Evolutionary conservation across 2,888 invertebrate genomes (phyloP).

Genomic region (Apamea monoglypha): DNA sequence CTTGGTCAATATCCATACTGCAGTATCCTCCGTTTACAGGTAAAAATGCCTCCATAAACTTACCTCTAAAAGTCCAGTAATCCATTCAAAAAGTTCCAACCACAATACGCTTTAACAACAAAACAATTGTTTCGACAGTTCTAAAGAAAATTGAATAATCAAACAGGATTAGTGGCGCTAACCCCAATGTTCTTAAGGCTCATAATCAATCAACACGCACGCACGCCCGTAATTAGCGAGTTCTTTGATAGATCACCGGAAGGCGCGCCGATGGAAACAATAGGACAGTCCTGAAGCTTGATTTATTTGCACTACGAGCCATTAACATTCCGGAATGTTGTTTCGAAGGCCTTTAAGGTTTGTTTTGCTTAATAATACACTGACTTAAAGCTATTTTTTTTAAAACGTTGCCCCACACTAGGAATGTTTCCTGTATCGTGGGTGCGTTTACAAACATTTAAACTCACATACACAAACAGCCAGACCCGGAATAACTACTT

Average conservation of each 20-base stretch:
- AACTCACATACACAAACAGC: too few species aligned
- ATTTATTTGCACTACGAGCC: slow-evolving; percentile 48
- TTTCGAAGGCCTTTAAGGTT: slow-evolving; percentile 28
- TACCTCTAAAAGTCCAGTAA: background rate
- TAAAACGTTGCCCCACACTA: too few species aligned
- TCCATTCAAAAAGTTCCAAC: background rate
- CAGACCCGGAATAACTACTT: too few species aligned
- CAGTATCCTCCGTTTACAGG: background rate
- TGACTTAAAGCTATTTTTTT: too few species aligned
- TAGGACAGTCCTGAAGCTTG: slow-evolving; percentile 51
- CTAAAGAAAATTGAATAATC: slow-evolving; percentile 31
- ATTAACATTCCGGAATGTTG: slow-evolving; percentile 48
- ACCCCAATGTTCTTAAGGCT: slow-evolving; percentile 33
- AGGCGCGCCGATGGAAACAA: slow-evolving; percentile 57
- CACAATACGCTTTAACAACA: slow-evolving; percentile 13
- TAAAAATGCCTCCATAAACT: background rate
- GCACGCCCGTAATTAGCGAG: slow-evolving; percentile 62
- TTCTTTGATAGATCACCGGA: slow-evolving; percentile 63
- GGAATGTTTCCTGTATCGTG: too few species aligned
- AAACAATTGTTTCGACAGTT: slow-evolving; percentile 31
- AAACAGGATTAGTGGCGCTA: slow-evolving; percentile 32
- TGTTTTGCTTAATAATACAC: background rate
- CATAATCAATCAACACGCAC: slow-evolving; percentile 62
- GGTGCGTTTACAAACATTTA: too few species aligned
- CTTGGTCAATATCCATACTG: background rate